These are phyloP conservation scores for Amphibalanus amphitrite DNA, from an alignment of 1,140 invertebrate genomes.

Conservation along the genomic window DNA sequence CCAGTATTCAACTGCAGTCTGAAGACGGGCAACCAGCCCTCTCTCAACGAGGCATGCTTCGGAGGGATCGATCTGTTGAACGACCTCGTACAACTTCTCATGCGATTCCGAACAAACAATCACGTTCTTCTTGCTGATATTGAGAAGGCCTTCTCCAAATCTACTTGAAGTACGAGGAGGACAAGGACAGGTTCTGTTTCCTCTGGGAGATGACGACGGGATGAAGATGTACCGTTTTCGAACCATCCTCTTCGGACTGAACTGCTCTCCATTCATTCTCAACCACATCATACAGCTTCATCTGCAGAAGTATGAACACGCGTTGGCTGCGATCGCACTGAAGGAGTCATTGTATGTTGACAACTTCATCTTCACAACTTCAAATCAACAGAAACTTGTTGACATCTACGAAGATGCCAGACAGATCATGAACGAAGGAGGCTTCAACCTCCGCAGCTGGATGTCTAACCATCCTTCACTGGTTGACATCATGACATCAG, in stretches of 20 bases:
- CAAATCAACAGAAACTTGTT: background rate
- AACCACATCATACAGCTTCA: background rate
- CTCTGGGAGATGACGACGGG: constrained; percentile 6
- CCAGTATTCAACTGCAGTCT: constrained; percentile 14
- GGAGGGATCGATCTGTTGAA: constrained; percentile 9
- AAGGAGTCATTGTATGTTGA: background rate
- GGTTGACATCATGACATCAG: background rate
- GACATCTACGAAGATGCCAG: background rate
- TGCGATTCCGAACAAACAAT: constrained; percentile 5
- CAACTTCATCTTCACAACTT: background rate
- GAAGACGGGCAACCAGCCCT: constrained; percentile 6
- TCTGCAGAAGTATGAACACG: too few relatives aligned
- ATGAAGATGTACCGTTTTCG: constrained; percentile 5
- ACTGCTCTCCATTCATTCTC: constrained; percentile 8
- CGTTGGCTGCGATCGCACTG: too few relatives aligned
- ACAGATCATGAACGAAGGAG: background rate
- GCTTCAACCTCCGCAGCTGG: background rate
- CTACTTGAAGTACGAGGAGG: constrained; percentile 2
- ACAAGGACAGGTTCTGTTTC: constrained; percentile 10
- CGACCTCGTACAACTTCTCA: constrained; percentile 5
- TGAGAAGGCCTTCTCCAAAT: constrained; percentile 10
- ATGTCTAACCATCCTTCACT: background rate
- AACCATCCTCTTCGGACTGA: constrained; percentile 10
- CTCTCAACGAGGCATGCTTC: constrained; percentile 9
- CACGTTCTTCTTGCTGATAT: constrained; percentile 11